Evolutionary conservation across 1,140 invertebrate genomes (phyloP).

Genomic region (Anagrus nilaparvatae): DNA sequence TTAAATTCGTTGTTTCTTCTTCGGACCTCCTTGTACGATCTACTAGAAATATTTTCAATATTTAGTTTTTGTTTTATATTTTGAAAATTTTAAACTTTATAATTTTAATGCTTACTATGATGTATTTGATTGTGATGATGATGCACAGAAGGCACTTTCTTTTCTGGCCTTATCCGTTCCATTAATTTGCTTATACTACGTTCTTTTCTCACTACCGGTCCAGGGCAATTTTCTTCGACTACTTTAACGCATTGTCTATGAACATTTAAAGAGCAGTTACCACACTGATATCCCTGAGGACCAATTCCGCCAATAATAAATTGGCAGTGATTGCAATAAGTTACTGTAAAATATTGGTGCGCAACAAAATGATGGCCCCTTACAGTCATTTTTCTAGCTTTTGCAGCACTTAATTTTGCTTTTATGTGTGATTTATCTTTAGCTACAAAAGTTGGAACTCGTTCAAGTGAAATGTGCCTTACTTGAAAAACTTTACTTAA

Average conservation of each 20-base stretch:
- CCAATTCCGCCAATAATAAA: slow-evolving; percentile 87
- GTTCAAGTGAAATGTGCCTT: slow-evolving; percentile 51
- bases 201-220: slow-evolving; percentile 60
- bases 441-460: slow-evolving; percentile 68
- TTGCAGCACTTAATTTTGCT: slow-evolving; percentile 57
- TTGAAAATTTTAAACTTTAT: slow-evolving; percentile 1
- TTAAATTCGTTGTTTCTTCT: neutral
- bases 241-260: slow-evolving; percentile 74
- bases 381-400: slow-evolving; percentile 65
- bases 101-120: slow-evolving; percentile 25
- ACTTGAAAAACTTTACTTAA: slow-evolving; percentile 62
- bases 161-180: slow-evolving; percentile 57
- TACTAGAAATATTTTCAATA: neutral
- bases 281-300: slow-evolving; percentile 87
- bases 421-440: slow-evolving; percentile 71
- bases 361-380: slow-evolving; percentile 84
- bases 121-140: slow-evolving; percentile 35
- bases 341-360: slow-evolving; percentile 81
- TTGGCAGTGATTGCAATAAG: slow-evolving; percentile 87
- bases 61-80: neutral
- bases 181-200: slow-evolving; percentile 63
- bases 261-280: slow-evolving; percentile 78
- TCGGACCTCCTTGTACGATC: neutral
- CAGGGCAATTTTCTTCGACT: slow-evolving; percentile 77
- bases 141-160: slow-evolving; percentile 40